Conservation (phyloP, 2,888 invertebrate species). For the Adineta ricciae region DNA sequence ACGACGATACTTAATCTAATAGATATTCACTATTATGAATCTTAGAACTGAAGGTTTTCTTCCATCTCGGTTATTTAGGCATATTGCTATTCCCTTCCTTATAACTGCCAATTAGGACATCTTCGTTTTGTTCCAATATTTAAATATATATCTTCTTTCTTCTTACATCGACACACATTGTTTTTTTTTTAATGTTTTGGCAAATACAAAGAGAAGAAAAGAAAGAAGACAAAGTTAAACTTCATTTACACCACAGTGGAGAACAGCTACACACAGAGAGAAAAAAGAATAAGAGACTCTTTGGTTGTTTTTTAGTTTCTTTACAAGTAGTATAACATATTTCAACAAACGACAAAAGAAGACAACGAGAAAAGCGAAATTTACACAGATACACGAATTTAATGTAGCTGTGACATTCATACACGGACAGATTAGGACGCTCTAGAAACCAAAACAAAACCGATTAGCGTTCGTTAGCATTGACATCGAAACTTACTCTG, state of each 20-base stretch:
- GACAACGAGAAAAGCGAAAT: neutral
- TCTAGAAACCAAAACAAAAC: neutral
- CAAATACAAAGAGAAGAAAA: neutral
- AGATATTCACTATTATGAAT: too few relatives aligned
- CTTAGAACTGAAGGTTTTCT: too few relatives aligned
- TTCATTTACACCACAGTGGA: neutral
- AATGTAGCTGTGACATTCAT: neutral
- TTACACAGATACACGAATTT: neutral
- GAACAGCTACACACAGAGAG: neutral
- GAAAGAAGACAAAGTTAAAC: neutral
- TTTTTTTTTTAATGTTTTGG: neutral
- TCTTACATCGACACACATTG: neutral
- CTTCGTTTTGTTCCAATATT: neutral
- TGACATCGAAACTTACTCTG: neutral
- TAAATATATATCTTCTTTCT: neutral
- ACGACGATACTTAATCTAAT: too few relatives aligned
- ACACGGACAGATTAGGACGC: neutral
- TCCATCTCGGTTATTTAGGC: too few relatives aligned
- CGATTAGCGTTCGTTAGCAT: too few relatives aligned
- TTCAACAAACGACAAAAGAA: neutral
- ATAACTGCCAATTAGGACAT: too few relatives aligned
- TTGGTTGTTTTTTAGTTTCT: neutral
- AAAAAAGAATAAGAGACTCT: conserved; percentile 13
- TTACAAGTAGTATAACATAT: conserved; percentile 9
- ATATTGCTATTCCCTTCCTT: too few relatives aligned